Evolutionary conservation across 2,113 vertebrate species (phyloP).

Genomic region (Notechis scutatus): DNA sequence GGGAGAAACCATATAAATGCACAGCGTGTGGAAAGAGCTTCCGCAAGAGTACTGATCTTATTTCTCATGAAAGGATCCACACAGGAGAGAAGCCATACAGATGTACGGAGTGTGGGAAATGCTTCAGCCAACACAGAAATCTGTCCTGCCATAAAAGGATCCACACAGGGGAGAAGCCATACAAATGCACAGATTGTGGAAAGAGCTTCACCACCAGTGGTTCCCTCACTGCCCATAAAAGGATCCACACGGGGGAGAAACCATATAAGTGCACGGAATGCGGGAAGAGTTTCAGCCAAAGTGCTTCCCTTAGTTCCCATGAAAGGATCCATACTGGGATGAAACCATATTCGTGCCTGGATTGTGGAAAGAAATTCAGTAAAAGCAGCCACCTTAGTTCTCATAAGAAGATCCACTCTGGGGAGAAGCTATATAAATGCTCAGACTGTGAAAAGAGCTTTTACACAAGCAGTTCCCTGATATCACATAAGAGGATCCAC

Average conservation of each 20-base stretch:
- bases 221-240: background rate
- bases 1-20: background rate
- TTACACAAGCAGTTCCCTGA: background rate
- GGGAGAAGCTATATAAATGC: background rate
- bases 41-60: background rate
- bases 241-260: background rate
- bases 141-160: background rate
- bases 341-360: background rate
- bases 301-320: background rate
- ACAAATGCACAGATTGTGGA: background rate
- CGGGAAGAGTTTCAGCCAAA: background rate
- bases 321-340: background rate
- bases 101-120: background rate
- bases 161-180: background rate
- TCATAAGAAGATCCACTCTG: background rate
- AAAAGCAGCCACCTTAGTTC: background rate
- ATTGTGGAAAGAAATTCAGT: background rate
- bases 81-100: background rate
- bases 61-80: background rate
- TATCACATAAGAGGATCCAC: background rate
- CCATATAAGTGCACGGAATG: background rate
- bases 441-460: background rate
- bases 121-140: background rate
- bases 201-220: background rate
- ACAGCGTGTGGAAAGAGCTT: background rate